These are phyloP conservation scores for Pediacus dermestoides DNA, from an alignment of 2,888 invertebrate species.

Conservation along the genomic window DNA sequence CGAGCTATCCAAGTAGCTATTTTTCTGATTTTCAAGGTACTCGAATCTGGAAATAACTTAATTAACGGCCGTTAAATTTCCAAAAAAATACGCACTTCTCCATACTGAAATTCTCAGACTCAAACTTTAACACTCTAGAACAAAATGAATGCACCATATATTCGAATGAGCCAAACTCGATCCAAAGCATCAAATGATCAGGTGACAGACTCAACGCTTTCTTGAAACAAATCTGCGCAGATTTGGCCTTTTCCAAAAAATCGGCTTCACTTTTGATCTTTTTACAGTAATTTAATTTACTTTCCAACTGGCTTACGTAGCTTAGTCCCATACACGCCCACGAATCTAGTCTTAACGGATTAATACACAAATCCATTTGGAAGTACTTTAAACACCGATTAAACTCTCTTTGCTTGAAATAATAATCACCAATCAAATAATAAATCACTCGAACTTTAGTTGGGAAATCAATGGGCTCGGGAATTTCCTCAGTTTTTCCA, in stretches of 20 bases:
- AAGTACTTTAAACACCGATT: slow-evolving; percentile 73
- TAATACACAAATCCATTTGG: slow-evolving; percentile 75
- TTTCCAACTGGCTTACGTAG: slow-evolving; percentile 73
- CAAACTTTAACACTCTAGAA: slow-evolving; percentile 79
- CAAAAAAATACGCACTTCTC: slow-evolving; percentile 52
- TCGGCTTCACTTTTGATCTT: slow-evolving; percentile 59
- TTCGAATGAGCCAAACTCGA: slow-evolving; percentile 87
- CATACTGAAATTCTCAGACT: slow-evolving; percentile 70
- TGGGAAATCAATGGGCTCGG: slow-evolving; percentile 43
- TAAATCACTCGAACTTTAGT: slow-evolving; percentile 64
- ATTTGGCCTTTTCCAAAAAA: slow-evolving; percentile 65
- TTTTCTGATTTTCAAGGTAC: slow-evolving; percentile 70
- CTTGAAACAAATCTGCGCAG: slow-evolving; percentile 76
- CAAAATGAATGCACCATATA: slow-evolving; percentile 89
- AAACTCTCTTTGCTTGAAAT: slow-evolving; percentile 83
- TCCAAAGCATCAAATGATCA: slow-evolving; percentile 74
- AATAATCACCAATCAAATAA: slow-evolving; percentile 88
- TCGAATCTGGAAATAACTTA: slow-evolving; percentile 56
- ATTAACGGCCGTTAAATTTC: too few relatives aligned
- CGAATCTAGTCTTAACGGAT: slow-evolving; percentile 78
- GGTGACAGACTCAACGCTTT: slow-evolving; percentile 73
- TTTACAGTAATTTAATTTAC: slow-evolving; percentile 72
- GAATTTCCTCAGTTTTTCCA: slow-evolving; percentile 30
- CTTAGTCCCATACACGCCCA: slow-evolving; percentile 90
- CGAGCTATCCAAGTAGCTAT: slow-evolving; percentile 74